Conservation (phyloP, 92 coral and sea anemone genomes). For the Bergia puertoricense region DNA sequence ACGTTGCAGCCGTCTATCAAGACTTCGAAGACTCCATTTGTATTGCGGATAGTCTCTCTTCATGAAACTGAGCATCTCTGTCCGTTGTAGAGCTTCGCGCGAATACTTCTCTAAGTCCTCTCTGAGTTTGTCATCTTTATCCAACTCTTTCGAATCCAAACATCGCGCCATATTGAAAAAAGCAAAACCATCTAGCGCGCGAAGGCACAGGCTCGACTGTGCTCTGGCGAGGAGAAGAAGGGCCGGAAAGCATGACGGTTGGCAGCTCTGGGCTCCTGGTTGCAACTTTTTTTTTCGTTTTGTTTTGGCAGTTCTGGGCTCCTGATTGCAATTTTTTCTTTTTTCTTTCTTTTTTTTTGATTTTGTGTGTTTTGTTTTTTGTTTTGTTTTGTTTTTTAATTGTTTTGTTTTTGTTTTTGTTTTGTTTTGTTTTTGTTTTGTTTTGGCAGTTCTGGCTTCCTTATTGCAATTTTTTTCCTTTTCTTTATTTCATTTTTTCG, state of each 20-base stretch:
- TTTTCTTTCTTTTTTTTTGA: too few species aligned
- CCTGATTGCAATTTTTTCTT: too few species aligned
- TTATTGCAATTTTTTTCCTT: too few species aligned
- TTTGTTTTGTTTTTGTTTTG: background rate
- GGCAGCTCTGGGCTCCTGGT: too few species aligned
- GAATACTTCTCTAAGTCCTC: background rate
- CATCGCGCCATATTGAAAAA: background rate
- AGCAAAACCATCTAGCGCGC: conserved; percentile 6
- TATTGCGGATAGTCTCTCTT: too few species aligned
- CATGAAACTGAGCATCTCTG: too few species aligned
- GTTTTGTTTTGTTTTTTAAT: background rate
- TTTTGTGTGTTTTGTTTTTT: too few species aligned
- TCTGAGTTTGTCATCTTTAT: too few species aligned
- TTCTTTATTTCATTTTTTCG: too few species aligned
- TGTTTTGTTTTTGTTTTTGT: too few species aligned
- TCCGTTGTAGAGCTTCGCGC: conserved; percentile 18
- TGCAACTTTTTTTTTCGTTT: too few species aligned
- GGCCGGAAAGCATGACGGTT: background rate
- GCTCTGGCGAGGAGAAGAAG: background rate
- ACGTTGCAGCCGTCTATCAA: conserved; percentile 7
- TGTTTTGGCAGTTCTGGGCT: too few species aligned
- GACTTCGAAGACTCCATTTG: background rate
- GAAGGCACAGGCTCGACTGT: background rate
- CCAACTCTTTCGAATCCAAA: background rate
- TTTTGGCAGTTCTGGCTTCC: background rate